Evolutionary conservation across 2,888 invertebrate genomes (phyloP), one percentile per base, ranked within the genome.

Genomic region (Alcis repandata): DNA sequence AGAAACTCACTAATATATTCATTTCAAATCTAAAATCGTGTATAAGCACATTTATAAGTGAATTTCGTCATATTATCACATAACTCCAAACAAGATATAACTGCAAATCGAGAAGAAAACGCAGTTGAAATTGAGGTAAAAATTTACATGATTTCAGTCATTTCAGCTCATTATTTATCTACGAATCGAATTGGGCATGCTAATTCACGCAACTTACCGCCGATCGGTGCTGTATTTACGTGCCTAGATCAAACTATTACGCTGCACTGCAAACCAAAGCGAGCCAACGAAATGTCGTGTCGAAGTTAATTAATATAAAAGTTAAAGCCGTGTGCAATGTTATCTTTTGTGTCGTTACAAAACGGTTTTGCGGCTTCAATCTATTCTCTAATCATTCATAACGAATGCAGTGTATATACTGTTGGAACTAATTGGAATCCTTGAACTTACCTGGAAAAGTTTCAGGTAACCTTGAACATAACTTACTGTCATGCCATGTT

Each of bases 91-190:
- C 33, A 46, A 8, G n/a, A 49, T 11, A 36, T 36, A 43, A 27
- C 57, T 22, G 41, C 6, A 13, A 45, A 52, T 46, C 32, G 27
- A 36, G 56, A 46, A 40, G 66, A 66, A 76, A 72, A 73, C 64
- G 74, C 78, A 82, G 71, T 72, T 72, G 61, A 69, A 62, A 56
- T 51, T 66, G 70, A 86, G 89, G 87, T 87, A 89, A 87, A 79
- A n/a, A 76, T 79, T 77, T 73, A 74, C 69, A 74, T 68, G 70
- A 74, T 78, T 73, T 73, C 82, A 79, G 76, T 74, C 69, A 78
- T 76, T 81, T 83, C 78, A 74, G 74, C 71, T 68, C 69, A 63
- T 71, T 71, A 79, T 75, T 80, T 74, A 78, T 75, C 71, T 72
- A 71, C 73, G 79, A 75, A 59, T 75, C 75, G 68, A 81, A 80